These are phyloP conservation scores for Anas bernieri DNA, from an alignment of 2,797 vertebrate genomes.

Conservation along the genomic window DNA sequence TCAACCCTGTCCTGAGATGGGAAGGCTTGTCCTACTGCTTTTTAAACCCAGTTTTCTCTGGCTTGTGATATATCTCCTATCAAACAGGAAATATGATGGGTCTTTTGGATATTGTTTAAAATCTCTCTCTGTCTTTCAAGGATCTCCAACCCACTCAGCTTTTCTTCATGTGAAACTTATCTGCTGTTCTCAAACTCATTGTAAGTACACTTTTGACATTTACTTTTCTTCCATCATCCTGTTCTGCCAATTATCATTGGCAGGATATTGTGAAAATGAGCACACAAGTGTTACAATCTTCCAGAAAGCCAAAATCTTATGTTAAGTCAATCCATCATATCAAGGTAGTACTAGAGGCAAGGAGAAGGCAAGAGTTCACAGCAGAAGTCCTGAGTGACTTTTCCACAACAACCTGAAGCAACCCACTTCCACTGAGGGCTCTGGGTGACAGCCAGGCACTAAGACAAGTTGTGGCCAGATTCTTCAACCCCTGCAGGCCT, in stretches of 20 bases:
- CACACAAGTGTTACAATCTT: neutral
- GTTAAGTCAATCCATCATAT: neutral
- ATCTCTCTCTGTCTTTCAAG: neutral
- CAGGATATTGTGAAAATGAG: neutral
- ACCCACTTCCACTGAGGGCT: neutral
- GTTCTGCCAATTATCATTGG: neutral
- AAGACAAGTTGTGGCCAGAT: neutral
- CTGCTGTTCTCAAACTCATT: neutral
- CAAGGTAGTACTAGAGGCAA: neutral
- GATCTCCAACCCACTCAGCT: neutral
- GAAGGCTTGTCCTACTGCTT: neutral
- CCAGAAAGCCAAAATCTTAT: neutral
- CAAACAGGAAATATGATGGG: neutral
- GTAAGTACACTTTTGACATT: neutral
- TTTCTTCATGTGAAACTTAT: neutral
- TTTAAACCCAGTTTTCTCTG: neutral
- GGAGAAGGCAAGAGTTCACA: neutral
- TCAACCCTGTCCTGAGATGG: neutral
- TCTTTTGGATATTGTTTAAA: neutral
- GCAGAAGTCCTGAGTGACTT: neutral
- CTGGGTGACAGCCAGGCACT: neutral
- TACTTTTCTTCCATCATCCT: neutral
- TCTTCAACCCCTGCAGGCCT: neutral
- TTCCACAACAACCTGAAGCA: neutral
- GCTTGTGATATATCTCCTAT: conserved; percentile 15